Percentiles rank a stretch among this genome's conserved stretches.
phyloP scores from a whole-genome alignment of 2,797 vertebrate genomes.

The Tapirus indicus region DNA sequence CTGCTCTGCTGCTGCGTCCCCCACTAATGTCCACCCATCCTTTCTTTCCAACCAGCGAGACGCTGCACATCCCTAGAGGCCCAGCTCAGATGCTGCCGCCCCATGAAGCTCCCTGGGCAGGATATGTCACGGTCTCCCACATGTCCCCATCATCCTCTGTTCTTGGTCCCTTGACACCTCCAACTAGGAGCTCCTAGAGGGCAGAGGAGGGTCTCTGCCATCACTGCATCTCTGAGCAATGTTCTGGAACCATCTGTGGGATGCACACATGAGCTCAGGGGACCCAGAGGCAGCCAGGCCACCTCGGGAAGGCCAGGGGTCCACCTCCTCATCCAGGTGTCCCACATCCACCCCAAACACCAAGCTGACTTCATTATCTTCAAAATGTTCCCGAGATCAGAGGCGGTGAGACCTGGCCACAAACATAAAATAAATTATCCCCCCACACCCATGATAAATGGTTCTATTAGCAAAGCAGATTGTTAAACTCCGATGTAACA shows the following conservation, averaged over 20 bases:
- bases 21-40: rapidly evolving
- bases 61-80: not conserved
- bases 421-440: slow-evolving; percentile 94
- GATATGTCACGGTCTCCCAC: not conserved
- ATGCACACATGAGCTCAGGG: not conserved
- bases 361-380: slow-evolving; percentile 88
- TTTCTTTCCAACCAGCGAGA: not conserved
- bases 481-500: slow-evolving; percentile 98
- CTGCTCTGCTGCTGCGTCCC: not conserved
- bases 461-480: slow-evolving; percentile 99
- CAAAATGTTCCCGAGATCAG: slow-evolving; percentile 94
- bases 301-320: not conserved
- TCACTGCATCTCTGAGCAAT: not conserved
- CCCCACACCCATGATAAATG: slow-evolving; percentile 94
- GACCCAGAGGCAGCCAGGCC: not conserved
- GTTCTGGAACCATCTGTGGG: not conserved
- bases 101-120: not conserved
- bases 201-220: not conserved
- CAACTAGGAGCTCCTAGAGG: not conserved
- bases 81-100: not conserved
- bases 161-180: not conserved
- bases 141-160: not conserved
- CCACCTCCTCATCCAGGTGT: slow-evolving; percentile 44
- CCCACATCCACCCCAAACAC: slow-evolving; percentile 82
- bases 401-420: slow-evolving; percentile 91